Percentiles rank a stretch among this genome's conserved stretches.
Conservation (phyloP, 2,797 vertebrate genomes). For the Dermochelys coriacea region DNA sequence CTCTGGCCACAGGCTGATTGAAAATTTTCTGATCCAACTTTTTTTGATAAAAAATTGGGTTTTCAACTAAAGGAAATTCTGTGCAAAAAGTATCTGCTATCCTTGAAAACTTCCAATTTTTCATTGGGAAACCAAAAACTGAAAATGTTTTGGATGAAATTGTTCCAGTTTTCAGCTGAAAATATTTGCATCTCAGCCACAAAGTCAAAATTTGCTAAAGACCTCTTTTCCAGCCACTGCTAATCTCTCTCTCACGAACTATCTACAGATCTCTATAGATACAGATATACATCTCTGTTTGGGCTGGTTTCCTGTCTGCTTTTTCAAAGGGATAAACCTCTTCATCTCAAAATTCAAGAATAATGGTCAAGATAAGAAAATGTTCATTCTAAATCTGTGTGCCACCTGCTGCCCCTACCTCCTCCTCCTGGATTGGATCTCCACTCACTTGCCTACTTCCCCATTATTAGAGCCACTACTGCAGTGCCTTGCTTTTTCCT, state of each 20-base stretch:
- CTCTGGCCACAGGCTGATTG: background rate
- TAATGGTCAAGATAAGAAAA: background rate
- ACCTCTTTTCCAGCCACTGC: background rate
- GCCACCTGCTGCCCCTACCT: background rate
- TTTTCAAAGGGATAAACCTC: background rate
- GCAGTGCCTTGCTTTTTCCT: background rate
- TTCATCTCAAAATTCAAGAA: background rate
- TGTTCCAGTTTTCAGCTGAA: background rate
- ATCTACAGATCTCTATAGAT: background rate
- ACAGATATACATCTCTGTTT: background rate
- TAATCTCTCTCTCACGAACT: background rate
- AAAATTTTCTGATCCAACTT: background rate
- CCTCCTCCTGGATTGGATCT: background rate
- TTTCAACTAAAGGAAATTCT: background rate
- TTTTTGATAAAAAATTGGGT: background rate
- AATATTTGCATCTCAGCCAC: background rate
- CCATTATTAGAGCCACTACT: background rate
- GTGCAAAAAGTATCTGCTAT: background rate
- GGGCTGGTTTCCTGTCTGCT: background rate
- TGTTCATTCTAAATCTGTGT: too few species aligned
- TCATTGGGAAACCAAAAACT: background rate
- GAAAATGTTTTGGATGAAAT: background rate
- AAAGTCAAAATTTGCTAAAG: background rate
- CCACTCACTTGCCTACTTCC: background rate
- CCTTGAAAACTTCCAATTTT: background rate